These are phyloP conservation scores for Phyllotreta striolata DNA, from an alignment of 2,888 invertebrate species.

Conservation along the genomic window DNA sequence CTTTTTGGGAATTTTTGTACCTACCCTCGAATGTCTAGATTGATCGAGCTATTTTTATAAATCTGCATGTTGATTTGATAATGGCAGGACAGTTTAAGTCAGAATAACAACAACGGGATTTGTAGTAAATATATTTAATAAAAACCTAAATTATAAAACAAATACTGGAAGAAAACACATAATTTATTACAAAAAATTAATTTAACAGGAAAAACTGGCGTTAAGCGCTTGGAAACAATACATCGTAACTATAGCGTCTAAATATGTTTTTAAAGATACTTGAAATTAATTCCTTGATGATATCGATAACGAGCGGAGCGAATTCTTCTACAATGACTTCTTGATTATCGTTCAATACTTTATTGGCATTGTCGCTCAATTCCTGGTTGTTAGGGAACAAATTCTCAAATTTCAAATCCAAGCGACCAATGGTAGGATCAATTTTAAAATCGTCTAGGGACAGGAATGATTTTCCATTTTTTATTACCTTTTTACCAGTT, in stretches of 20 bases:
- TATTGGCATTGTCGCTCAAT: conserved; percentile 71
- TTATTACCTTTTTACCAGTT: conserved; percentile 25
- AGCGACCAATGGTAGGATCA: conserved; percentile 64
- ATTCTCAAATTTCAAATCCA: conserved; percentile 62
- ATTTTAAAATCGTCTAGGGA: background rate
- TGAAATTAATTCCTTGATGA: conserved; percentile 63
- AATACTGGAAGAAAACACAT: too few species aligned
- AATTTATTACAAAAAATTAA: background rate
- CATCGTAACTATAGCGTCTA: conserved; percentile 63
- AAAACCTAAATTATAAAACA: too few species aligned
- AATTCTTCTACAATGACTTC: conserved; percentile 70
- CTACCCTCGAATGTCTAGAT: too few species aligned
- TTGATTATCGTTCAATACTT: conserved; percentile 78
- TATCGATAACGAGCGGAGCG: conserved; percentile 69
- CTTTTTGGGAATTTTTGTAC: too few species aligned
- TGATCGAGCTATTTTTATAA: too few species aligned
- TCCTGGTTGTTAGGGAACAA: conserved; percentile 70
- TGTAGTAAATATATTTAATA: too few species aligned
- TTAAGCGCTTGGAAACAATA: conserved; percentile 53
- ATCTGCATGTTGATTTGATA: too few species aligned
- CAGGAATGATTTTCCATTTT: conserved; percentile 8
- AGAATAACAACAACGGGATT: too few species aligned
- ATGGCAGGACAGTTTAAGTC: too few species aligned
- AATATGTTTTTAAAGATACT: conserved; percentile 64
- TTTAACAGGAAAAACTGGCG: background rate